A percentile compares a stretch with the other conserved stretches of the same genome.
These are phyloP conservation scores for Tyria jacobaeae DNA, from an alignment of 2,888 invertebrate species.

Conservation along the genomic window DNA sequence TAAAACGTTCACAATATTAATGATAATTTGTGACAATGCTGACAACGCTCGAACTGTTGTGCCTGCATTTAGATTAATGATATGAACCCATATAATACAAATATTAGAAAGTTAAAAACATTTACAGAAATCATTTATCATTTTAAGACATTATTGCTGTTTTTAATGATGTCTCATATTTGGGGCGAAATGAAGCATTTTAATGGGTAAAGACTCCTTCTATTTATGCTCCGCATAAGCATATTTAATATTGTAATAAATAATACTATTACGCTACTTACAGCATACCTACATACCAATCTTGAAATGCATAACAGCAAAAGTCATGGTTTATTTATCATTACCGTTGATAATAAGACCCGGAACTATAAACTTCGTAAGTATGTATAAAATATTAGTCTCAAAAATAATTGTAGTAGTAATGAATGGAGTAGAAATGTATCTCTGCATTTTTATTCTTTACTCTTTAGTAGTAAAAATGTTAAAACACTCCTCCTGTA, in stretches of 20 bases:
- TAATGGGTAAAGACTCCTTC: background rate
- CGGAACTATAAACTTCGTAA: no score
- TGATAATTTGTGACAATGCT: constrained; percentile 65
- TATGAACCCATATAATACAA: constrained; percentile 38
- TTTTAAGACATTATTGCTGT: constrained; percentile 33
- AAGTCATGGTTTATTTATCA: background rate
- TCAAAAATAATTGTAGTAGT: background rate
- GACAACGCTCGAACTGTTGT: constrained; percentile 48
- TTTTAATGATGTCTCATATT: constrained; percentile 9
- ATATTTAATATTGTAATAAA: background rate
- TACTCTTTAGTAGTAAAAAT: background rate
- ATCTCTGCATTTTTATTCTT: background rate
- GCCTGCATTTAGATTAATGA: constrained; percentile 72
- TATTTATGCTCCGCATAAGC: background rate
- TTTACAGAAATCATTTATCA: constrained; percentile 34
- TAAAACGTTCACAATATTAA: constrained; percentile 55
- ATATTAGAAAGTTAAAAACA: constrained; percentile 37
- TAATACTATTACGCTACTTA: background rate
- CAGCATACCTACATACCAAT: background rate
- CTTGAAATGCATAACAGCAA: background rate
- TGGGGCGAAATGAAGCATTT: background rate
- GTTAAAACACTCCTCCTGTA: no score
- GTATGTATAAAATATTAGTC: background rate
- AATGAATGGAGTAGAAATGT: background rate
- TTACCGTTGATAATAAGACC: no score